Percentiles rank a stretch among this genome's conserved stretches.
These are phyloP conservation scores for Aphaenogaster floridana DNA, from an alignment of 1,140 invertebrate species.

Conservation along the genomic window DNA sequence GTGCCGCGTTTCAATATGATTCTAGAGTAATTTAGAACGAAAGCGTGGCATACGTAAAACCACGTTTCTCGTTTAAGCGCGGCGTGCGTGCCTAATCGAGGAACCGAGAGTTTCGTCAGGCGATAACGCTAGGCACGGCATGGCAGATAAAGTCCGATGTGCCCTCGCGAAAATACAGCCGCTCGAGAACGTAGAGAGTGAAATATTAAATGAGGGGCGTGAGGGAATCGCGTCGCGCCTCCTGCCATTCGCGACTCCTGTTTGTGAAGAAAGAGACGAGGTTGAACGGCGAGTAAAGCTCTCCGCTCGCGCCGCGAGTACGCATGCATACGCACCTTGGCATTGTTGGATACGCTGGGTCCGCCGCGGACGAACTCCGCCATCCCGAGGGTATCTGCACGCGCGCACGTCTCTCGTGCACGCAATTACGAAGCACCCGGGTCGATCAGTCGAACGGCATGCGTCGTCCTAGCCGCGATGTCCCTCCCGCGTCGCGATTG, in stretches of 20 bases:
- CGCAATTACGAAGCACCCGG: conserved; percentile 63
- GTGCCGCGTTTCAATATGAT: neutral
- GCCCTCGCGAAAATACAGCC: neutral
- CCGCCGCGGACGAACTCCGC: conserved; percentile 88
- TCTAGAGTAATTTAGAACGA: neutral
- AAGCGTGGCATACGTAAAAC: neutral
- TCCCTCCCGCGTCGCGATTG: conserved; percentile 44
- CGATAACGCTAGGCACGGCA: neutral
- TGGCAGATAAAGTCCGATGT: neutral
- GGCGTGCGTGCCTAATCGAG: neutral
- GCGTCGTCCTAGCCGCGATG: conserved; percentile 68
- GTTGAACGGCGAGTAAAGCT: conserved; percentile 41
- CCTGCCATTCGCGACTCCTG: neutral
- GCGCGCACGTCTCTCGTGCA: conserved; percentile 55
- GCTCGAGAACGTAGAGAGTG: neutral
- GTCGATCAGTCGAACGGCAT: conserved; percentile 76
- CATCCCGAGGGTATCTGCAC: conserved; percentile 81
- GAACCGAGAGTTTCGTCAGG: too few species aligned
- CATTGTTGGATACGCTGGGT: conserved; percentile 86
- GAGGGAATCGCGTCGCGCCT: neutral
- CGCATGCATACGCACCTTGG: conserved; percentile 82
- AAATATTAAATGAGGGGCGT: neutral
- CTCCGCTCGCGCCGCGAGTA: neutral
- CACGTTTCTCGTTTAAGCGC: neutral
- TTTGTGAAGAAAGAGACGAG: neutral